Evolutionary conservation across 2,888 invertebrate species (phyloP).

Genomic region (Tachina lurida): DNA sequence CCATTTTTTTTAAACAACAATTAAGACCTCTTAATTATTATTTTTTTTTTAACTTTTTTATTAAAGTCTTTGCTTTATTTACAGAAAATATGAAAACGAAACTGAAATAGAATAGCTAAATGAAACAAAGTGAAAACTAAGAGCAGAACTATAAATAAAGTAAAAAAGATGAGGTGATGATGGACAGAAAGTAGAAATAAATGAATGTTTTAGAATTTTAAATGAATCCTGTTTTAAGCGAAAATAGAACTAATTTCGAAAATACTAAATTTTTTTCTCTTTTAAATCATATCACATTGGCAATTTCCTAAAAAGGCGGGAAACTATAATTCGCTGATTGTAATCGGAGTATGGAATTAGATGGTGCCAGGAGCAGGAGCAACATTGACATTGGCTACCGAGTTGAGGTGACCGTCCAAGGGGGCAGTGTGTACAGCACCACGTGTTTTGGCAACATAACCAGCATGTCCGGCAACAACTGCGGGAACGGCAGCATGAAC

Average conservation of each 20-base stretch:
- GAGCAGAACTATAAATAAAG: conserved; percentile 18
- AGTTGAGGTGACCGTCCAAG: conserved; percentile 61
- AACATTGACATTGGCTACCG: conserved; percentile 67
- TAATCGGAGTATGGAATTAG: conserved; percentile 18
- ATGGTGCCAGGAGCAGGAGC: conserved; percentile 71
- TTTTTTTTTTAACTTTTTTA: conserved; percentile 54
- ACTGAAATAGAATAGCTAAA: neutral
- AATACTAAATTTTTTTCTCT: neutral
- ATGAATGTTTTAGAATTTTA: neutral
- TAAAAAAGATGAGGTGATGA: conserved; percentile 19
- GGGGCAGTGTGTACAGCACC: conserved; percentile 65
- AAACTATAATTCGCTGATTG: neutral
- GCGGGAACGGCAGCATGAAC: conserved; percentile 39
- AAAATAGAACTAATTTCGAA: conserved; percentile 14
- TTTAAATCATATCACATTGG: conserved; percentile 21
- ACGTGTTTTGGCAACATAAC: conserved; percentile 63
- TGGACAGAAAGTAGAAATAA: neutral
- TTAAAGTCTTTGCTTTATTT: conserved; percentile 61
- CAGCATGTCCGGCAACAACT: conserved; percentile 47
- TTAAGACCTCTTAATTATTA: too few species aligned
- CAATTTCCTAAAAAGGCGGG: neutral
- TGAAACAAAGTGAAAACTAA: neutral
- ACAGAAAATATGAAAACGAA: conserved; percentile 8
- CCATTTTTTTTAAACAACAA: too few species aligned
- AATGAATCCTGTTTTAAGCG: conserved; percentile 41